Percentiles rank a stretch among this genome's conserved stretches.
These are phyloP conservation scores for Notamacropus eugenii DNA, from an alignment of 2,797 vertebrate genomes.

Conservation along the genomic window DNA sequence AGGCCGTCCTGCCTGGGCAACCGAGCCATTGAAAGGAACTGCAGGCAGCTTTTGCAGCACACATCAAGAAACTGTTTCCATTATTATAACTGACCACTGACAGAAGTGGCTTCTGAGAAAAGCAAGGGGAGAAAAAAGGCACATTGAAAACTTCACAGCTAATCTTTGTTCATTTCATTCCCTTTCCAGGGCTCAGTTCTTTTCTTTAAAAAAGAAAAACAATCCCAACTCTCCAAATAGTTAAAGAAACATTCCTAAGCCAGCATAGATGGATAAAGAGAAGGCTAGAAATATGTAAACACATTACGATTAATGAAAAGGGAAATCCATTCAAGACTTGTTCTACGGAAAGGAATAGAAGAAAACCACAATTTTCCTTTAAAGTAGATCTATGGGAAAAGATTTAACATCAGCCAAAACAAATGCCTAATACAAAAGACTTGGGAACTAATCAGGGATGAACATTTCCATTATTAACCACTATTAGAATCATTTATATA, in stretches of 20 bases:
- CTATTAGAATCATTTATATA: not conserved
- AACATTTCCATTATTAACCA: constrained; percentile 24
- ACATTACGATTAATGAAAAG: constrained; percentile 40
- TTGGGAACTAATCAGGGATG: constrained; percentile 17
- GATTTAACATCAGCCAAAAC: constrained; percentile 18
- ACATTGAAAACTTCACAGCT: constrained; percentile 53
- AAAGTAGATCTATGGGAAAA: constrained; percentile 33
- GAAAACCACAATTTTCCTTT: constrained; percentile 23
- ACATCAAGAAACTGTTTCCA: constrained; percentile 86
- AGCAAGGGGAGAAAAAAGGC: constrained; percentile 66
- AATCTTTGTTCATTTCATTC: constrained; percentile 77
- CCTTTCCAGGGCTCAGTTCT: constrained; percentile 51
- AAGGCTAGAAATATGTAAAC: constrained; percentile 17
- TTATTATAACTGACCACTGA: constrained; percentile 84
- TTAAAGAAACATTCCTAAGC: constrained; percentile 46
- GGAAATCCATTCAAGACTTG: not conserved
- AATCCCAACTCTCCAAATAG: constrained; percentile 38
- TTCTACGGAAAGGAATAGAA: constrained; percentile 32
- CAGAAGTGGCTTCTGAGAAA: constrained; percentile 80
- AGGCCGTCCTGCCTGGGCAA: constrained; percentile 86
- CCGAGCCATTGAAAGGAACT: constrained; percentile 85
- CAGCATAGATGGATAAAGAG: constrained; percentile 33
- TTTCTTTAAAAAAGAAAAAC: constrained; percentile 8
- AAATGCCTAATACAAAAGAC: constrained; percentile 41
- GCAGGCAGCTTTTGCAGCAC: constrained; percentile 84